Percentiles rank a stretch among this genome's conserved stretches.
These are phyloP conservation scores for Acomys russatus DNA, from an alignment of 2,797 vertebrate species.

Conservation along the genomic window DNA sequence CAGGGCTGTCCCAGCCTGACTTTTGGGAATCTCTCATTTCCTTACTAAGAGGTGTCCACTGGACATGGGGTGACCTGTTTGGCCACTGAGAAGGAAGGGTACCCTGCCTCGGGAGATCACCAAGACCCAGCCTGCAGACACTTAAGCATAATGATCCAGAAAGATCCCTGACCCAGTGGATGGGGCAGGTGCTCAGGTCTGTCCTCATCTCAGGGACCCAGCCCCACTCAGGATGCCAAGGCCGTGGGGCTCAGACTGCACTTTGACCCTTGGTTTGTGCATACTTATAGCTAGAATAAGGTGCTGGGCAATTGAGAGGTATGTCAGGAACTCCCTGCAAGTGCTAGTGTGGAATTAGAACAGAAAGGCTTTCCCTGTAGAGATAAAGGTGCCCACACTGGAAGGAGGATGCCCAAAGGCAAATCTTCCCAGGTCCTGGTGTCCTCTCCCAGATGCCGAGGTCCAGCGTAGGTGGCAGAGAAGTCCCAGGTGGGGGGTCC, in stretches of 20 bases:
- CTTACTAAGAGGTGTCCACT: not conserved
- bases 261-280: slow-evolving; percentile 40
- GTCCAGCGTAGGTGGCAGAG: not conserved
- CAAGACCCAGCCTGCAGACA: not conserved
- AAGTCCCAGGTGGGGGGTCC: not conserved
- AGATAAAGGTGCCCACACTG: not conserved
- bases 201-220: not conserved
- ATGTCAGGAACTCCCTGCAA: not conserved
- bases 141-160: not conserved
- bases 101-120: not conserved
- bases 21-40: not conserved
- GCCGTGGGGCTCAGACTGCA: not conserved
- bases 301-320: not conserved
- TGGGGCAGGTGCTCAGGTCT: not conserved
- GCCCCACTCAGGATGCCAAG: not conserved
- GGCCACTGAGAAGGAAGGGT: not conserved
- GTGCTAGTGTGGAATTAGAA: not conserved
- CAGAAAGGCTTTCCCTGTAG: not conserved
- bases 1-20: not conserved
- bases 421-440: not conserved
- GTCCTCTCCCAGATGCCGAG: not conserved
- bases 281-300: not conserved
- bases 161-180: not conserved
- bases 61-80: not conserved
- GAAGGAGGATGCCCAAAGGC: not conserved